Base-by-base conservation (phyloP, 2,113 vertebrate genomes). In the Calyptomena viridis region DNA sequence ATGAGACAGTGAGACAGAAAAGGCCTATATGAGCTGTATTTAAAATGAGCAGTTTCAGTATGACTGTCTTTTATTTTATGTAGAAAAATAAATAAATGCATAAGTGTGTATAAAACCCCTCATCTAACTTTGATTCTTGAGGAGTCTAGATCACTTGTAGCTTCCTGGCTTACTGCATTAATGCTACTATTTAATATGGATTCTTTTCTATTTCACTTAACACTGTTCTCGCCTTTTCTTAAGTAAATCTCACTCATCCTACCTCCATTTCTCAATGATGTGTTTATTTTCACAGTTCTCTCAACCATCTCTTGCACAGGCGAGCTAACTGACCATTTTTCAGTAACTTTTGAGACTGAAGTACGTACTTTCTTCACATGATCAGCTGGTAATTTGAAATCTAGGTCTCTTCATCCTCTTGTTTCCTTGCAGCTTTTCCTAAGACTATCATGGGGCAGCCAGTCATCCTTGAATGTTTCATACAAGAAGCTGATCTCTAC, bases 231-330 rank as follows among this genome's bases (percentile, higher is more conserved):
- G 46, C 95, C 90, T 96, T 95, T 95, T 92, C 95, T 96, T 89
- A 93, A 95, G 92, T 64, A 96, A 94, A 94, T 96, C 94, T 92
- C 95, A 97, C 94, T 88, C 95, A 94, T 94, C 95, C 95, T 97
- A 96, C 93, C 95, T 96, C 90, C 64, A 67, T 89, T 92, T 90
- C 92, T 95, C 94, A 94, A 96, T 16, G 90, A 96, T 90, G 85
- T 94, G 85, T 95, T 95, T 96, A 90, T 96, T 93, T 96, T 95
- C 93, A 93, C 88, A 94, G 90, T 92, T 93, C 91, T 74, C 93
- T 80, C 87, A 92, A 84, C 47, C 85, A 85, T 85, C 85, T 92
- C 83, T 90, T 92, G 88, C 92, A 95, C 53, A 94, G 85, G 37
- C 85, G 93, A 93, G 49, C 49, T 95, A 60, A 52, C 93, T 95